Evolutionary conservation across 2,888 invertebrate genomes (phyloP), one percentile per base, ranked within the genome.

Genomic region (Ectemnius lituratus): DNA sequence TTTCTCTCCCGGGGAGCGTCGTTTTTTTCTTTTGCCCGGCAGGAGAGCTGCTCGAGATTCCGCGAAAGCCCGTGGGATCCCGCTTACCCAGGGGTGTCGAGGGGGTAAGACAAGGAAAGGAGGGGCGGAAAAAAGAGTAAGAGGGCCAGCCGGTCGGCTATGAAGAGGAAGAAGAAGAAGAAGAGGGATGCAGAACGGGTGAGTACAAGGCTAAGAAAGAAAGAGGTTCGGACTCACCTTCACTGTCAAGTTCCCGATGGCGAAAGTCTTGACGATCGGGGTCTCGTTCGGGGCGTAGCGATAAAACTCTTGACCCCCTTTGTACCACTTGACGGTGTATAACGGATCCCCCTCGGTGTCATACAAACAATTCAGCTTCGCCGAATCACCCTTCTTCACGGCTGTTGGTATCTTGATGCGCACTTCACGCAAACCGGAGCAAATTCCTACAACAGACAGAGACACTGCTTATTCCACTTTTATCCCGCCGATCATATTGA

Each of bases 321-420:
- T 90, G 85, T 90, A 90, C 90, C 90, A 90, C 84, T 90, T 90
- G 81, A 90, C 90, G 73, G 88, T 84, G 79, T 90, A 90, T 60
- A 90, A 80, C 60, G 84, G 87, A 75, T 89, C 90, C 47, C 87
- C 89, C 82, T 90, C 90, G 78, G 87, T 89, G 83, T 90, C 89
- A 74, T 90, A 90, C 86, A 86, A 88, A 78, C 90, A 90, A 77
- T 88, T 88, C 76, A 90, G 83, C 79, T 84, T 87, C 70, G 88
- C 89, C 62, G 84, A 84, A 52, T 90, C 87, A 76, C 90, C 90
- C 78, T 89, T 90, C 79, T 81, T 89, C 77, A 90, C 90, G 59
- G 90, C 90, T 82, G 84, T 85, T 70, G 90, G 90, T 80, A 89
- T 88, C 85, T 90, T 87, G 83, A 90, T 87, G 73, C 85, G 89